Base-by-base conservation (phyloP, 2,113 vertebrate genomes). In the Procavia capensis region DNA sequence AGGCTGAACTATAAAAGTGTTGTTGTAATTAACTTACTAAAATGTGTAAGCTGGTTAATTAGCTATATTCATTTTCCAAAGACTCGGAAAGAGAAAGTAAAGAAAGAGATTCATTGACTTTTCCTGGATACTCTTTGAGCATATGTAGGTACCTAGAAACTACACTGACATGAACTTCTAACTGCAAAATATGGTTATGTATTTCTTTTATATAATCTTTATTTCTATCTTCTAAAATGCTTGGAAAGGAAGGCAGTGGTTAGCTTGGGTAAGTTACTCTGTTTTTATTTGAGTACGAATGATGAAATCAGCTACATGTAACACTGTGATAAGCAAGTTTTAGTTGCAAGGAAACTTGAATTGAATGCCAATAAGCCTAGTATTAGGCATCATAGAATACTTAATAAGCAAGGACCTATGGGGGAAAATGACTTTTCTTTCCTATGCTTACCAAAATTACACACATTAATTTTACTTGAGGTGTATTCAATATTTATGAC, bases 21-120 rank as follows among this genome's bases (percentile, higher is more conserved):
- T 94, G 31, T 94, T 90, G 43, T 92, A 97, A 94, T 94, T 96
- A 96, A 74, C 75, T 93, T 16, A 36, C 86, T 85, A 88, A 90
- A 85, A 39, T 79, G 36, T 92, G 24, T 74, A 95, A 88, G 66
- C 66, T 93, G 95, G 63, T 24, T 94, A 39, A 54, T 85, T 45
- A 88, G 94, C 61, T 85, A 43, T 54, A 93, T 91, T 94, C 31
- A 88, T 94, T 95, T 85, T 90, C 61, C 88, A 89, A 86, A 70
- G 72, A 91, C 59, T 91, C 25, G 29, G 61, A 43, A 92, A 75
- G 57, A 75, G 45, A n/a, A 92, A 90, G 64, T 76, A 64, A 82
- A 34, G 54, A 76, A 95, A 75, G 31, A 72, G 13, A 85, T 25
- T 83, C 68, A 90, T 72, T 90, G 16, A 92, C 27, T 96, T 78